Evolutionary conservation across 2,888 invertebrate species (phyloP), one percentile per base, ranked within the genome.

Genomic region (Chorisops tibialis): DNA sequence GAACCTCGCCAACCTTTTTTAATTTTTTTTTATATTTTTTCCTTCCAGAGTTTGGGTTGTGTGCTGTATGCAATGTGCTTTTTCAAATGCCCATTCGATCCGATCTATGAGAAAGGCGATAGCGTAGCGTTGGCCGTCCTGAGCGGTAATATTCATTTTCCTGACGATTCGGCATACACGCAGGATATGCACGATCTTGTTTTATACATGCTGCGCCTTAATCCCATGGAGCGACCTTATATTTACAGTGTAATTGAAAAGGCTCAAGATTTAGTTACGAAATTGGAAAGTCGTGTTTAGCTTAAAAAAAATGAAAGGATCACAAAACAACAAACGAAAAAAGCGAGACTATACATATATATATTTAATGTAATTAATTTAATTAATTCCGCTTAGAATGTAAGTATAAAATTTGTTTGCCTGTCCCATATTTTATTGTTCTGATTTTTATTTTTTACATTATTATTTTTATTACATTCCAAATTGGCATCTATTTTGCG

Each of bases 91-190:
- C 93, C 93, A 0, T 94, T 88, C 75, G 93, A 94, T 76, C 81
- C 84, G 21, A 87, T 91, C 9, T 88, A 92, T 72, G 91, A 91
- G 74, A 81, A 89, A 69, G 93, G 93, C 1, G 92, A 92, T 75
- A 91, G 91, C 68, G 89, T 94, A 11, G 92, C 93, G 41, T 78
- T 94, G 66, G 93, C 93, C 61, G 91, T 90, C 37, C 83, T 90
- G 62, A 88, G 87, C 70, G 89, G 89, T 54, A 87, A 85, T 68
- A 77, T 90, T 5, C 80, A 81, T 71, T 88, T 90, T 77, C 89
- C 89, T 12, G 85, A 86, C 68, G 82, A 82, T 69, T 81, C 85
- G 1, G 84, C 85, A 62, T 90, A 85, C 73, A 79, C 81, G 59
- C 80, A 86, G 85, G 85, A 86, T 65, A 78, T 90, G 73, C 85